These are phyloP conservation scores for Tinea trinotella DNA, from an alignment of 2,888 invertebrate genomes.

Conservation along the genomic window DNA sequence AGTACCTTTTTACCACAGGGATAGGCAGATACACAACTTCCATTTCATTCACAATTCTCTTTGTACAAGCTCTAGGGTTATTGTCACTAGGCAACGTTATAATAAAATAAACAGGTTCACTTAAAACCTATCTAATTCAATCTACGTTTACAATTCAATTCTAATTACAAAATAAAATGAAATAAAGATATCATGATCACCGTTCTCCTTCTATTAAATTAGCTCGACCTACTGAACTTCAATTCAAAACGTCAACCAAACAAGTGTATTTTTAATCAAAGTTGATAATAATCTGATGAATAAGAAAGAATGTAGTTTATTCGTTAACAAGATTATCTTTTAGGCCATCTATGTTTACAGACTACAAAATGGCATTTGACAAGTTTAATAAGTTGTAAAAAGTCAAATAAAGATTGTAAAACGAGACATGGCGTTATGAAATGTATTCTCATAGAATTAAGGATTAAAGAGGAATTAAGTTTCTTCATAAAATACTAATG, in stretches of 20 bases:
- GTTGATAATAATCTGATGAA: not conserved
- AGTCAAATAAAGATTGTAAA: constrained; percentile 7
- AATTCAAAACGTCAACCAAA: not conserved
- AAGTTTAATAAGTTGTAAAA: constrained; percentile 13
- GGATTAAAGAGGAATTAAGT: no score
- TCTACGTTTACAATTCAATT: not conserved
- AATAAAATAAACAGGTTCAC: no score
- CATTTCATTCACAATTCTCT: no score
- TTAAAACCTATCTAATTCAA: not conserved
- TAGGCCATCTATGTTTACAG: constrained; percentile 3
- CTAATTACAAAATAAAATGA: not conserved
- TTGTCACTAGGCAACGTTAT: no score
- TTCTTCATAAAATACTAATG: no score
- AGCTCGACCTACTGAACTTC: constrained; percentile 9
- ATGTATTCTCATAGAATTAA: not conserved
- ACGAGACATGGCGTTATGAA: not conserved
- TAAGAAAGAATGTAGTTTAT: constrained; percentile 6
- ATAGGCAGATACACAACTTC: no score
- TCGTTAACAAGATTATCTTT: constrained; percentile 13
- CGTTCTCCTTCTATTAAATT: not conserved
- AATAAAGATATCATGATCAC: not conserved
- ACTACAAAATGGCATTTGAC: constrained; percentile 17
- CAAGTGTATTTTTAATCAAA: not conserved
- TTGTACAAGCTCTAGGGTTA: no score
- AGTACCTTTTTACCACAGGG: no score